Evolutionary conservation across 2,888 invertebrate genomes (phyloP).

Genomic region (Leptodirus hochenwartii): DNA sequence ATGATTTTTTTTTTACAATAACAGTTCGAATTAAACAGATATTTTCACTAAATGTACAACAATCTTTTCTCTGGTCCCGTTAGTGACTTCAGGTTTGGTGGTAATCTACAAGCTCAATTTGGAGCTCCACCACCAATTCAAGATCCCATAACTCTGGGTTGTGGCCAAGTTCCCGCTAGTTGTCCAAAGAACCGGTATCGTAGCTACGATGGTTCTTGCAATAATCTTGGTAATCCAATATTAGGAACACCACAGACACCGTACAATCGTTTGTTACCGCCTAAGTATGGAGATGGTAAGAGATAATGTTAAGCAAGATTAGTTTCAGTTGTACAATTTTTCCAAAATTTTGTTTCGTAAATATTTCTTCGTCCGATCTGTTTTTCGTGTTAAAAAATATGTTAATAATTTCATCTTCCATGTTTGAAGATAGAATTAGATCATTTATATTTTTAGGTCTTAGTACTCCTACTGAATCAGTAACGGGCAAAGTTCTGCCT

Average conservation of each 20-base stretch:
- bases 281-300: slow-evolving; percentile 51
- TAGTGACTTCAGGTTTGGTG: no score
- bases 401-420: no score
- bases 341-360: slow-evolving; percentile 2
- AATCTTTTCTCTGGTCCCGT: no score
- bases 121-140: slow-evolving; percentile 25
- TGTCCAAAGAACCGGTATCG: slow-evolving; percentile 46
- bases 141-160: slow-evolving; percentile 31
- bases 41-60: no score
- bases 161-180: slow-evolving; percentile 30
- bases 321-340: background rate
- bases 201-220: slow-evolving; percentile 84
- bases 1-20: no score
- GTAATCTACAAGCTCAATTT: no score
- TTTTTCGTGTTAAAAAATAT: no score
- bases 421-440: no score
- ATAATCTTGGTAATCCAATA: slow-evolving; percentile 67
- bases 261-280: slow-evolving; percentile 42
- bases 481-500: slow-evolving; percentile 47
- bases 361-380: no score
- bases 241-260: slow-evolving; percentile 65
- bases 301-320: no score
- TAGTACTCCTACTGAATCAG: slow-evolving; percentile 38
- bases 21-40: no score
- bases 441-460: slow-evolving; percentile 30